These are phyloP conservation scores for Sminthurinus aureus DNA, from an alignment of 2,888 invertebrate genomes.

Conservation along the genomic window DNA sequence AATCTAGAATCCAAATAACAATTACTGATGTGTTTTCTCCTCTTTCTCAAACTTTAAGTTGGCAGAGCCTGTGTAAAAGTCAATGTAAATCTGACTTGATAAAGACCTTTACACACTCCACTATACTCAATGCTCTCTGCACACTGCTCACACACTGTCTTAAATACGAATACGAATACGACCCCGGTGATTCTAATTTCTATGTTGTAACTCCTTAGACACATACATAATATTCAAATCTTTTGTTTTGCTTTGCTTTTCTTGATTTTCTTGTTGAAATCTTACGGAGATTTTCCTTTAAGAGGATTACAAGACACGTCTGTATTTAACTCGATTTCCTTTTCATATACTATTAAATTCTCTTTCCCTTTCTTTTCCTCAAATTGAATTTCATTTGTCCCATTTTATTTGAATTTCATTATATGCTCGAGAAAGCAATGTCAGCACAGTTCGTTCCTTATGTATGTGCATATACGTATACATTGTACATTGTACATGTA, in stretches of 20 bases:
- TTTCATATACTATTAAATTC: not conserved
- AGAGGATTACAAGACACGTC: slow-evolving; percentile 16
- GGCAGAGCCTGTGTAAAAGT: too few species aligned
- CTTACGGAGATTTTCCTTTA: slow-evolving; percentile 21
- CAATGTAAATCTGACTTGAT: slow-evolving; percentile 1
- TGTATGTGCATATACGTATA: not conserved
- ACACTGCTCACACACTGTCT: not conserved
- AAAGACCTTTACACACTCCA: not conserved
- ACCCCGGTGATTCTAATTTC: not conserved
- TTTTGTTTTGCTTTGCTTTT: slow-evolving; percentile 31
- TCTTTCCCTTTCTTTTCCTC: not conserved
- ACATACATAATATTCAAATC: slow-evolving; percentile 26
- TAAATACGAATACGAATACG: not conserved
- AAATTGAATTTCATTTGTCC: slow-evolving; percentile 20
- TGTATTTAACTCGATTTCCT: not conserved
- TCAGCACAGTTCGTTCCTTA: not conserved
- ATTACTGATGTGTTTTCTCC: too few species aligned
- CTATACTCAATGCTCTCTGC: not conserved
- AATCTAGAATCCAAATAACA: too few species aligned
- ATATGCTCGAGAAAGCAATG: not conserved
- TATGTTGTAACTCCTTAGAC: not conserved
- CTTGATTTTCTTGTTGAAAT: slow-evolving; percentile 17
- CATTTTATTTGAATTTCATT: slow-evolving; percentile 30
- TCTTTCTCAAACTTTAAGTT: not conserved
- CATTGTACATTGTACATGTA: too few species aligned